Evolutionary conservation across 2,888 invertebrate species (phyloP), one percentile per base, ranked within the genome.

Genomic region (Hirtodrosophila histrioides): DNA sequence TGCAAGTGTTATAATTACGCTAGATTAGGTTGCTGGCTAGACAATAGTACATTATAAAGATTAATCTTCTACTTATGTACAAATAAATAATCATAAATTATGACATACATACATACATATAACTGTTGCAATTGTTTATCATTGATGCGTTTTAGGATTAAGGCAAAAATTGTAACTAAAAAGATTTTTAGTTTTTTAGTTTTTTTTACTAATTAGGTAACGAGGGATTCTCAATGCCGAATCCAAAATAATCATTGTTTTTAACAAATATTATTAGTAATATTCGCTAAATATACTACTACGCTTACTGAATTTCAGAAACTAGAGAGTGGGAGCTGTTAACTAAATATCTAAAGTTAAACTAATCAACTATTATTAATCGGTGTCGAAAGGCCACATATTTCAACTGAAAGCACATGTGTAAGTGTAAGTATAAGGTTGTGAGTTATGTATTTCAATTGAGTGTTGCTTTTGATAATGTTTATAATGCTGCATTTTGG

Each of bases 381-480:
- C 70, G 84, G 81, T 84, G 83, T 84, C 68, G 64, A 83, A 78
- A 86, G 86, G 83, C 84, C 84, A 86, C 86, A 67, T 61, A 80
- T 83, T 78, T 61, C 58, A 68, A 68, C 64, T 69, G 40, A 81
- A 77, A 79, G 71, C 79, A 82, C 78, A 78, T 62, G 64, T 74
- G 70, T 56, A 40, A 4, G 27, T 62, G n/a, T n/a, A 53, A 60
- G 43, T 54, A 39, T 44, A 11, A 7, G 50, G 17, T n/a, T 63
- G 31, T 49, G 43, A 36, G 39, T 36, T 41, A 35, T 40, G 49
- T 45, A 37, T 35, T 57, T 45, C 36, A 41, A 45, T 29, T 51
- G 36, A 51, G 11, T 69, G 56, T 44, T 61, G 72, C 40, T 27
- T 29, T 46, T 41, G 17, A 17, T 17, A 17, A 17, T 17, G 17